Evolutionary conservation across 2,797 vertebrate genomes (phyloP).

Genomic region (Picus viridis): DNA sequence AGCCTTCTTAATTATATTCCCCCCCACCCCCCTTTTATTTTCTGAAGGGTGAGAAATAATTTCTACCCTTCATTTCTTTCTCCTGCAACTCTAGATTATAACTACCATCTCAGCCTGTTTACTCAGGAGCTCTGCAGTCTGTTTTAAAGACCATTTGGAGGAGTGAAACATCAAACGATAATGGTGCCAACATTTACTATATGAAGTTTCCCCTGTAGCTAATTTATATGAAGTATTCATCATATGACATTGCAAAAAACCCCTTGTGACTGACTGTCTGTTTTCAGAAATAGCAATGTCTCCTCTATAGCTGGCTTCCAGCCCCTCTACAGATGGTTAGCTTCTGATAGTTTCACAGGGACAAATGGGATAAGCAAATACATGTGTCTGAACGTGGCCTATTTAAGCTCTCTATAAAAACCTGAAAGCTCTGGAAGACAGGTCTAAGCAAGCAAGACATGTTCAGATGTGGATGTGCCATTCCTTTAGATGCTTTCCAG

Average conservation of each 20-base stretch:
- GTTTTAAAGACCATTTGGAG: conserved; percentile 3
- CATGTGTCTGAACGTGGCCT: background rate
- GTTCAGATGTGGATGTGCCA: background rate
- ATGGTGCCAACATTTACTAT: background rate
- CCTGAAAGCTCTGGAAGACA: background rate
- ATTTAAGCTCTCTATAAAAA: background rate
- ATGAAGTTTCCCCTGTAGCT: background rate
- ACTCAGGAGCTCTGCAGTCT: background rate
- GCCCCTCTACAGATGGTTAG: background rate
- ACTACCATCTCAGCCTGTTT: background rate
- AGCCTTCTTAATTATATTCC: background rate
- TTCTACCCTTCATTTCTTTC: background rate
- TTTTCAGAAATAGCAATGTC: conserved; percentile 12
- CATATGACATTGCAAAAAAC: background rate
- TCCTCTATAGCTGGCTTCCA: conserved; percentile 2
- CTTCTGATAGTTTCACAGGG: background rate
- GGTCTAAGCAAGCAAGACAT: background rate
- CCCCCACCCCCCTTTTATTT: background rate
- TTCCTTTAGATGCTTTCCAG: background rate
- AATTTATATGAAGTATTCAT: background rate
- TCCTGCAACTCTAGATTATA: background rate
- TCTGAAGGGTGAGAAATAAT: background rate
- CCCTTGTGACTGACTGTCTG: background rate
- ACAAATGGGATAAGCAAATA: background rate
- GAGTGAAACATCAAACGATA: background rate